A percentile compares a stretch with the other conserved stretches of the same genome.
phyloP scores from a whole-genome alignment of 2,888 invertebrate genomes.

The Torymus tubicola region DNA sequence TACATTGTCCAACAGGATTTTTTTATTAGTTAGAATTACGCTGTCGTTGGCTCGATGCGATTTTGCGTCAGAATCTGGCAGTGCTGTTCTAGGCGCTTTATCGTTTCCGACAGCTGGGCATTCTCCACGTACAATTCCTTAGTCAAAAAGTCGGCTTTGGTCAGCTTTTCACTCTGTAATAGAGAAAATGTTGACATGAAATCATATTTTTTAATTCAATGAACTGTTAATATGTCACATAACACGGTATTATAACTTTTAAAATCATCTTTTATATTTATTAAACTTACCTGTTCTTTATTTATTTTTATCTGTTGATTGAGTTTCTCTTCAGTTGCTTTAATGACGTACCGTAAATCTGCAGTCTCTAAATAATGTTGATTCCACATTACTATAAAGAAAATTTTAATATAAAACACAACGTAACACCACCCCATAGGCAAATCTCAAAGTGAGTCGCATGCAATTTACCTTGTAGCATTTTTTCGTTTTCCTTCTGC shows the following conservation, averaged over 20 bases:
- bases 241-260: too few species aligned
- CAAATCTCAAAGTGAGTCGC: constrained; percentile 51
- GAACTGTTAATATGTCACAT: too few species aligned
- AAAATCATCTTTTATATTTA: not conserved
- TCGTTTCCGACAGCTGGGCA: constrained; percentile 84
- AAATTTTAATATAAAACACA: constrained; percentile 27
- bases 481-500: constrained; percentile 81
- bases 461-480: constrained; percentile 79
- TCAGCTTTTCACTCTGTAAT: constrained; percentile 82
- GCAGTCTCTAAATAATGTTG: constrained; percentile 79
- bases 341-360: constrained; percentile 78
- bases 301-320: constrained; percentile 78
- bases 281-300: constrained; percentile 76
- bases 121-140: constrained; percentile 92
- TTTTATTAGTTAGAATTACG: constrained; percentile 31
- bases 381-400: constrained; percentile 77
- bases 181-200: constrained; percentile 37
- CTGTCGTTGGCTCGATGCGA: constrained; percentile 67
- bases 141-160: constrained; percentile 85
- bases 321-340: constrained; percentile 78
- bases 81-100: constrained; percentile 80
- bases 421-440: constrained; percentile 14
- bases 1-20: constrained; percentile 11
- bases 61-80: constrained; percentile 77
- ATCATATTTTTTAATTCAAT: too few species aligned